These are phyloP conservation scores for Oryzias melastigma DNA, from an alignment of 2,113 vertebrate species.

Conservation along the genomic window DNA sequence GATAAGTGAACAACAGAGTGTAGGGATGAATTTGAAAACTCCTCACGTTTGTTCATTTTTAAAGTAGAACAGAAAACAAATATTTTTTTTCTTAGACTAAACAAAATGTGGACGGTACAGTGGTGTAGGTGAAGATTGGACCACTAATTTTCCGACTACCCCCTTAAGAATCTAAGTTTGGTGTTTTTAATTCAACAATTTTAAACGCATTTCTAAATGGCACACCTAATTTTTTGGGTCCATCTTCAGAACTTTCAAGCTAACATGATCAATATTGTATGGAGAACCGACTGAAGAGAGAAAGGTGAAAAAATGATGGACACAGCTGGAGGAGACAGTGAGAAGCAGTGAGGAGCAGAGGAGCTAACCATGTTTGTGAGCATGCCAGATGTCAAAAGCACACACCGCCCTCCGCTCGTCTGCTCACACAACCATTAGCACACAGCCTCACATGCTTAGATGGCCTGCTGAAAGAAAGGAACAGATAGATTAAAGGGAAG, in stretches of 20 bases:
- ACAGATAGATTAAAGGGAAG: conserved; percentile 53
- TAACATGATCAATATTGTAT: conserved; percentile 22
- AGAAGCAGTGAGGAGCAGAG: conserved; percentile 20
- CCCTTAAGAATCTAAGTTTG: no score
- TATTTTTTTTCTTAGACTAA: no score
- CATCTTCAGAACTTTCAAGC: conserved; percentile 16
- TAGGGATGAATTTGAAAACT: no score
- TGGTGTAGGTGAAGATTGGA: no score
- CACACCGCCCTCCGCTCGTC: conserved; percentile 4
- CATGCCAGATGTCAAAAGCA: background rate
- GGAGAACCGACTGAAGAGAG: background rate
- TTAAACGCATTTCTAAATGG: background rate
- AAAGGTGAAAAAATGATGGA: conserved; percentile 21
- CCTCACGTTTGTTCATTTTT: no score
- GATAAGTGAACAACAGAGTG: no score
- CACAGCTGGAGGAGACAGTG: conserved; percentile 15
- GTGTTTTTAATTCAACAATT: background rate
- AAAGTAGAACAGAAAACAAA: no score
- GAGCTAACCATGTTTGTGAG: conserved; percentile 12
- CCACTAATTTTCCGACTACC: no score
- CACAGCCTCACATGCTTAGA: conserved; percentile 19
- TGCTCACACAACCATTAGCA: background rate
- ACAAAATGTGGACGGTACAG: no score
- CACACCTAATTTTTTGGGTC: conserved; percentile 10
- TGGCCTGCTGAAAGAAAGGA: conserved; percentile 26